Evolutionary conservation across 2,113 vertebrate genomes (phyloP).

Genomic region (Stercorarius parasiticus): DNA sequence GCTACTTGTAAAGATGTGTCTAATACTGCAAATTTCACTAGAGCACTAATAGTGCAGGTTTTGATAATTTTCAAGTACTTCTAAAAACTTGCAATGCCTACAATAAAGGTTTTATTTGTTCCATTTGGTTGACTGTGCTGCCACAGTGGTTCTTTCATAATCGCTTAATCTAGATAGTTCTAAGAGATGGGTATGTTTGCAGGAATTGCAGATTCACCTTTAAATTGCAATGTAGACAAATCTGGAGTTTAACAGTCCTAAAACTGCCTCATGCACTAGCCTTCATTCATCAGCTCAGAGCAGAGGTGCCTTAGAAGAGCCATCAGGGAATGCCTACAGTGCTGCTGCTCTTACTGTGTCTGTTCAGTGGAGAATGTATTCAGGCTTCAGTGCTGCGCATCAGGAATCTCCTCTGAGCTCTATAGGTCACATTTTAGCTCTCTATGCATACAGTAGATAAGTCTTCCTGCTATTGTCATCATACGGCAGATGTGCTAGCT

Average conservation of each 20-base stretch:
- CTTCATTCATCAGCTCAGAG: background rate
- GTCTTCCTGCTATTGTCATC: background rate
- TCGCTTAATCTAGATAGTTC: background rate
- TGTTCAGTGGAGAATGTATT: background rate
- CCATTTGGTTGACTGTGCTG: background rate
- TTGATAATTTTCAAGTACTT: background rate
- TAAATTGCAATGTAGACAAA: background rate
- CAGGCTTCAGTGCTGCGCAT: background rate
- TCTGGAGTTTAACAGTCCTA: background rate
- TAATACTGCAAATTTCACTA: background rate
- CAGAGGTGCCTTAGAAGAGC: background rate
- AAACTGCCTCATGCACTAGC: background rate
- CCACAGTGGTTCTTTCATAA: background rate
- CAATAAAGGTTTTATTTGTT: background rate
- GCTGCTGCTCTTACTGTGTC: background rate
- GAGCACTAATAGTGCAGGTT: background rate
- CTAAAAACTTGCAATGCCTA: background rate
- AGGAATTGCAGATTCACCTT: background rate
- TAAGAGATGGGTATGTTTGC: background rate
- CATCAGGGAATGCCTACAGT: background rate
- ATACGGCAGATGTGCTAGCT: background rate
- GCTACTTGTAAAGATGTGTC: background rate
- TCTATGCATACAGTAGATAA: background rate
- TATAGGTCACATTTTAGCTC: background rate
- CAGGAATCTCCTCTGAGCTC: background rate